Conservation (phyloP, 2,113 vertebrate genomes). For the Oenanthe oenanthe region DNA sequence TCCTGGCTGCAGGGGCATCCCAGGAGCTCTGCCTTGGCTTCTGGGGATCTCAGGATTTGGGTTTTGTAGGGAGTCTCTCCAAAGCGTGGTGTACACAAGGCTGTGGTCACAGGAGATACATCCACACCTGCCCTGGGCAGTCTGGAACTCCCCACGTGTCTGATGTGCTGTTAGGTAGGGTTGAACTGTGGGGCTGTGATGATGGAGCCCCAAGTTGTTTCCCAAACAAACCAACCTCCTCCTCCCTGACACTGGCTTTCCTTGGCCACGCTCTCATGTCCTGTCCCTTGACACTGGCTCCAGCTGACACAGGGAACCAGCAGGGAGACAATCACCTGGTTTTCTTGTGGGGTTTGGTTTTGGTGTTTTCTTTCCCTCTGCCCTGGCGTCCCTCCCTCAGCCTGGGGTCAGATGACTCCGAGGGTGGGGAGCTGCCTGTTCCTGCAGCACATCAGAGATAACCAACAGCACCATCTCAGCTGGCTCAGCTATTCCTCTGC, state of each 20-base stretch:
- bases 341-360: not conserved
- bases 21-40: not conserved
- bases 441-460: not conserved
- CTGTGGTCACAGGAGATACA: not conserved
- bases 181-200: not conserved
- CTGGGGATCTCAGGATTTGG: not conserved
- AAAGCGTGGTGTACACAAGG: not conserved
- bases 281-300: not conserved
- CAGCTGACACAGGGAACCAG: not conserved
- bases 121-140: not conserved
- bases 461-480: not conserved
- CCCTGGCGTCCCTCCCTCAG: rapidly evolving
- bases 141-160: not conserved
- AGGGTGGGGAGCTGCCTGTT: not conserved
- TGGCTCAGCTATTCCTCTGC: not conserved
- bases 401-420: rapidly evolving
- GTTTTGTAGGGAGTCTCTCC: not conserved
- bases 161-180: not conserved
- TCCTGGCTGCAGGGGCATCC: not conserved
- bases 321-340: not conserved
- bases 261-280: not conserved
- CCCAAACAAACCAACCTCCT: not conserved
- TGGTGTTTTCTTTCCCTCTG: rapidly evolving
- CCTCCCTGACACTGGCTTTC: not conserved
- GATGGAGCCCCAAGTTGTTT: not conserved